These are phyloP conservation scores for Alosa alosa DNA, from an alignment of 2,113 vertebrate genomes.

Conservation along the genomic window DNA sequence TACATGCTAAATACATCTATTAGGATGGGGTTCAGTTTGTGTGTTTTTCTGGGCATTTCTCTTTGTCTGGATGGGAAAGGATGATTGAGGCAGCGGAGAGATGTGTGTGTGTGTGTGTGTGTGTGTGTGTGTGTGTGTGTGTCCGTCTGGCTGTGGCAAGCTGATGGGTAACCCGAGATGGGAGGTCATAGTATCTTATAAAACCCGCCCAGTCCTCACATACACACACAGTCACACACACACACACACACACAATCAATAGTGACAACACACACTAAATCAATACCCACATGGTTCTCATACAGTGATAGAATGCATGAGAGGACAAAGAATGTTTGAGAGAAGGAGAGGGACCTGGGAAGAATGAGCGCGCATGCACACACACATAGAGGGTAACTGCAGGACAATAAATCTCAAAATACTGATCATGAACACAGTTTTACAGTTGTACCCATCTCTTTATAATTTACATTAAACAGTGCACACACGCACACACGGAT, in stretches of 20 bases:
- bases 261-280: constrained; percentile 62
- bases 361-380: background rate
- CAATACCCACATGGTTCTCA: constrained; percentile 53
- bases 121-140: background rate
- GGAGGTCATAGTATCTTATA: constrained; percentile 62
- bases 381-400: too few relatives aligned
- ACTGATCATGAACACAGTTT: background rate
- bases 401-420: background rate
- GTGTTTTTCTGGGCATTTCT: background rate
- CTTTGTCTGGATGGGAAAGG: background rate
- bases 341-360: background rate
- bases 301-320: constrained; percentile 8
- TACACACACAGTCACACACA: constrained; percentile 19
- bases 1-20: background rate
- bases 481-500: background rate
- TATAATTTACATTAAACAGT: background rate
- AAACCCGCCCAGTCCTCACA: constrained; percentile 58
- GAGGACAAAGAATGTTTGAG: background rate
- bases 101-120: constrained; percentile 10
- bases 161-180: constrained; percentile 49
- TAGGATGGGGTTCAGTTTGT: background rate
- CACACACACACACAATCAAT: constrained; percentile 2
- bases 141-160: constrained; percentile 10
- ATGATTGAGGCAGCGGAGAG: background rate
- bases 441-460: background rate